A percentile compares a stretch with the other conserved stretches of the same genome.
Evolutionary conservation across 92 coral and sea anemone species (phyloP).

Genomic region (Nematostella vectensis): DNA sequence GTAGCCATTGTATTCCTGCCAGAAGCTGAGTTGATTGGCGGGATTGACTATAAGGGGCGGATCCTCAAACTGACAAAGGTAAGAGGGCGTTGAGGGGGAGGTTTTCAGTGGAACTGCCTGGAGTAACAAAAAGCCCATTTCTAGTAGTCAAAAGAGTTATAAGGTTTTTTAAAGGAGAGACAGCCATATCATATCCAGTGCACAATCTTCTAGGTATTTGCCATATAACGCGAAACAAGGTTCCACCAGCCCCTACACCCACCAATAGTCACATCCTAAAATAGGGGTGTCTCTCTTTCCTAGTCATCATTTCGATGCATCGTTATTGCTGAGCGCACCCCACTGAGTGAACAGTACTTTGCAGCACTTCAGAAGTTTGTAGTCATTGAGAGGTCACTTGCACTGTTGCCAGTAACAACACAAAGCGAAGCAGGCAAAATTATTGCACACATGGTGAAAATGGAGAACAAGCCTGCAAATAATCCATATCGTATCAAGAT

Average conservation of each 20-base stretch:
- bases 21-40: slow-evolving; percentile 82
- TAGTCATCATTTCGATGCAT: slow-evolving; percentile 60
- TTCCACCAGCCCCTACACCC: too few species aligned
- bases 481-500: slow-evolving; percentile 83
- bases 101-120: neutral
- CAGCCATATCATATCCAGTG: too few species aligned
- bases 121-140: neutral
- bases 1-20: slow-evolving; percentile 69
- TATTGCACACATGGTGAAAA: slow-evolving; percentile 84
- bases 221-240: too few species aligned
- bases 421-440: slow-evolving; percentile 67
- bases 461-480: slow-evolving; percentile 70
- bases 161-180: too few species aligned
- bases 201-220: too few species aligned
- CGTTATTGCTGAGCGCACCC: slow-evolving; percentile 73
- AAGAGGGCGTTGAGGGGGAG: neutral
- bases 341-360: slow-evolving; percentile 84
- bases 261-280: too few species aligned
- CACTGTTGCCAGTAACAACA: slow-evolving; percentile 71
- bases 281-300: too few species aligned
- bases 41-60: slow-evolving; percentile 55
- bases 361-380: slow-evolving; percentile 68
- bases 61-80: slow-evolving; percentile 85
- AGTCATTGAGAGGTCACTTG: slow-evolving; percentile 77
- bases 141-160: too few species aligned